Percentiles rank a stretch among this genome's conserved stretches.
Evolutionary conservation across 2,113 vertebrate species (phyloP).

Genomic region (Pteruthius melanotis): DNA sequence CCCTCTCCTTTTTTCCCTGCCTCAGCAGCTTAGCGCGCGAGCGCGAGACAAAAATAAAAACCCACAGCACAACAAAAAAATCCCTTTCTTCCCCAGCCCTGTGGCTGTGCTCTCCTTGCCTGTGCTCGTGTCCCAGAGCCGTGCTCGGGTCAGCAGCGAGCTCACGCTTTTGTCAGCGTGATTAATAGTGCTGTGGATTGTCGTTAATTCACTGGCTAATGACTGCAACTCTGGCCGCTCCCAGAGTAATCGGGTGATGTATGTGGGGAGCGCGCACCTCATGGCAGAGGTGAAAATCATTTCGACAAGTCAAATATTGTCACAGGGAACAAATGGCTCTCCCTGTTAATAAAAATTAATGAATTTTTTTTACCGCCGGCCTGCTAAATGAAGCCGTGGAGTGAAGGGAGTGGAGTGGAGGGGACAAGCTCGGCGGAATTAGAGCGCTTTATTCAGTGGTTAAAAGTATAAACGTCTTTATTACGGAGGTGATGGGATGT

Average conservation of each 20-base stretch:
- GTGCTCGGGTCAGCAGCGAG: constrained; percentile 80
- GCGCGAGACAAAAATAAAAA: background rate
- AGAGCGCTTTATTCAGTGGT: constrained; percentile 66
- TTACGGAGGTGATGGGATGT: constrained; percentile 9
- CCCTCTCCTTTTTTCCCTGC: background rate
- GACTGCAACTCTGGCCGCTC: constrained; percentile 88
- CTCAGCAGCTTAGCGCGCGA: background rate
- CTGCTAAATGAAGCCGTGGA: constrained; percentile 80
- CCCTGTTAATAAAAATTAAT: constrained; percentile 95
- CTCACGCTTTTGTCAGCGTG: constrained; percentile 97
- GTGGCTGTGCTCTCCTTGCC: constrained; percentile 40
- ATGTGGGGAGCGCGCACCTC: constrained; percentile 86
- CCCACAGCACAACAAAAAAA: background rate
- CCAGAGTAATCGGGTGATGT: constrained; percentile 95
- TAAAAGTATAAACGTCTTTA: constrained; percentile 67
- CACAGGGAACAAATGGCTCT: constrained; percentile 86
- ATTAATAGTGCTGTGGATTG: constrained; percentile 95
- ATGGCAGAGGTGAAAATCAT: constrained; percentile 99
- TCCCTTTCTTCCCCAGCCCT: constrained; percentile 30
- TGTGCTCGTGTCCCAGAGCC: constrained; percentile 71
- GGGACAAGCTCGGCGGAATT: constrained; percentile 44
- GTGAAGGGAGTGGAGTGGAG: constrained; percentile 25
- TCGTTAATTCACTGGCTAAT: constrained; percentile 99
- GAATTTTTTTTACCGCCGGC: constrained; percentile 79
- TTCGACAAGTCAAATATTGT: constrained; percentile 95